These are phyloP conservation scores for Cheilosia variabilis DNA, from an alignment of 2,888 invertebrate genomes.

Conservation along the genomic window DNA sequence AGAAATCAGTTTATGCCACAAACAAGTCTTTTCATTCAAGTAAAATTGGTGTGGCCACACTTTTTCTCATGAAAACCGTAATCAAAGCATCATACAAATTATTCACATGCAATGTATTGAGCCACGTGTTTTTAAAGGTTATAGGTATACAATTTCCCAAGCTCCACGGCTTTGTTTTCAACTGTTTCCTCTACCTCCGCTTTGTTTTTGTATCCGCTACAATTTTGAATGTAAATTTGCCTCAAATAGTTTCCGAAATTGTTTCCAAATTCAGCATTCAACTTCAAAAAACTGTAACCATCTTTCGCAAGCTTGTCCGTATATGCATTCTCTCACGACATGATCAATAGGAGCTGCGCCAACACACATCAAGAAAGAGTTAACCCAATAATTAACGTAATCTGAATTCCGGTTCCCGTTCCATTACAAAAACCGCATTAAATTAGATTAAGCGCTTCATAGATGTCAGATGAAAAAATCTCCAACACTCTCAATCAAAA, in stretches of 20 bases:
- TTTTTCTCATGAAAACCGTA: background rate
- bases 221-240: slow-evolving; percentile 1
- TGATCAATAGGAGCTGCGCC: background rate
- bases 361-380: background rate
- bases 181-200: background rate
- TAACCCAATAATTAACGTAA: background rate
- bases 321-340: background rate
- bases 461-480: slow-evolving; percentile 10
- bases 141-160: slow-evolving; percentile 5
- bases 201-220: background rate
- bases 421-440: no score
- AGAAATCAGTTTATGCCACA: no score
- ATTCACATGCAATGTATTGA: background rate
- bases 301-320: slow-evolving; percentile 27
- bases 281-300: background rate
- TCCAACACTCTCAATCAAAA: slow-evolving; percentile 20
- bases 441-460: background rate
- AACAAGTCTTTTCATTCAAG: no score
- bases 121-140: slow-evolving; percentile 11
- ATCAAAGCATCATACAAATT: background rate
- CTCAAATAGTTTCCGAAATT: background rate
- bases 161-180: background rate
- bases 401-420: slow-evolving; percentile 21
- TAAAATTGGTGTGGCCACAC: slow-evolving; percentile 1
- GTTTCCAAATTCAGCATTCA: slow-evolving; percentile 21